phyloP scores from a whole-genome alignment of 2,888 invertebrate species.

The Cosmorhoe ocellata region DNA sequence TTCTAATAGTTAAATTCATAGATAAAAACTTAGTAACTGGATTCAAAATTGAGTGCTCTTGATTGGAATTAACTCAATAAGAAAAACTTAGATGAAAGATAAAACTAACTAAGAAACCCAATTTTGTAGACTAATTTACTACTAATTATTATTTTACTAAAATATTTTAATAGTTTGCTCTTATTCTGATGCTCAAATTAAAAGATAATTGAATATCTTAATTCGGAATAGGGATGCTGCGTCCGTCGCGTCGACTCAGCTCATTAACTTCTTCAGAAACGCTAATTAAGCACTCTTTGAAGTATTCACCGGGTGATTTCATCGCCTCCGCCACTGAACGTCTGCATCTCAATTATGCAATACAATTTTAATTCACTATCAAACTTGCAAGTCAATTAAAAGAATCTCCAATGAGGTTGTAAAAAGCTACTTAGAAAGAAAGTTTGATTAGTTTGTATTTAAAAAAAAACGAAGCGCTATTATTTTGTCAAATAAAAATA shows the following conservation, averaged over 20 bases:
- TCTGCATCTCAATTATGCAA: slow-evolving; percentile 61
- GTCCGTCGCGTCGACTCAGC: slow-evolving; percentile 49
- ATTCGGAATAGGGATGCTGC: slow-evolving; percentile 40
- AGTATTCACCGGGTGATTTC: slow-evolving; percentile 64
- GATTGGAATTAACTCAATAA: not conserved
- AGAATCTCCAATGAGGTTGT: slow-evolving; percentile 8
- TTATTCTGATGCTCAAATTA: slow-evolving; percentile 24
- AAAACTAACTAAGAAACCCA: not conserved
- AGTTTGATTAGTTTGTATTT: too few relatives aligned
- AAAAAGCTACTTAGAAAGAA: not conserved
- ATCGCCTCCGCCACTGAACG: slow-evolving; percentile 41
- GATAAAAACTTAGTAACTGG: too few relatives aligned
- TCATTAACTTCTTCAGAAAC: slow-evolving; percentile 68
- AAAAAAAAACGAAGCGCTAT: too few relatives aligned
- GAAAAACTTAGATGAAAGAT: slow-evolving; percentile 15
- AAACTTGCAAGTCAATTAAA: slow-evolving; percentile 51
- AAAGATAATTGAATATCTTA: slow-evolving; percentile 41
- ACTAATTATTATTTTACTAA: slow-evolving; percentile 18
- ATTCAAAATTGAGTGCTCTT: too few relatives aligned
- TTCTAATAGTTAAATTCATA: too few relatives aligned
- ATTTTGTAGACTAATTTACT: slow-evolving; percentile 13
- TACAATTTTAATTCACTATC: slow-evolving; percentile 51
- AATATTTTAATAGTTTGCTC: slow-evolving; percentile 22
- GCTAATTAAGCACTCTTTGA: slow-evolving; percentile 68
- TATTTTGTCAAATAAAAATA: too few relatives aligned